A percentile compares a stretch with the other conserved stretches of the same genome.
Conservation (phyloP, 2,888 invertebrate species). For the Tenthredo scrophulariae region DNA sequence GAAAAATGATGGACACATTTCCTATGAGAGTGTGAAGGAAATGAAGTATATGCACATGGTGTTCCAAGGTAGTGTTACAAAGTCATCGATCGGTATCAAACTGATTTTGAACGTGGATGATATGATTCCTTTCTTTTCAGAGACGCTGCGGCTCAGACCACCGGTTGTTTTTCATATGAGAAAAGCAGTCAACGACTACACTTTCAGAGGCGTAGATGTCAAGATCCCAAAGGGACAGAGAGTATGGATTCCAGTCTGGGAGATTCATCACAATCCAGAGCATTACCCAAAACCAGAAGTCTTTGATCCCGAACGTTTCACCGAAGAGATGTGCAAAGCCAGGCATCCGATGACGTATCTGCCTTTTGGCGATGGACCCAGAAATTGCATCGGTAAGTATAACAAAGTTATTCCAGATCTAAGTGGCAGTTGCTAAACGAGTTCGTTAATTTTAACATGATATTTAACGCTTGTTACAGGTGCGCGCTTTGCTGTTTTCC, state of each 20-base stretch:
- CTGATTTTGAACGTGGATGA: not conserved
- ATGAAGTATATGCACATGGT: constrained; percentile 78
- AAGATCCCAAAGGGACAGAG: constrained; percentile 61
- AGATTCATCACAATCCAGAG: constrained; percentile 65
- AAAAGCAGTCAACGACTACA: constrained; percentile 67
- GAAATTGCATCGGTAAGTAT: constrained; percentile 72
- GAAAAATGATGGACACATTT: constrained; percentile 70
- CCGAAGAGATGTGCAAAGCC: constrained; percentile 59
- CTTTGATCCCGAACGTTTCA: constrained; percentile 71
- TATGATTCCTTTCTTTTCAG: constrained; percentile 65
- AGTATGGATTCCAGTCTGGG: constrained; percentile 63
- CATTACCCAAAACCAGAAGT: constrained; percentile 68
- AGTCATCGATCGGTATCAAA: not conserved
- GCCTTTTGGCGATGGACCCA: constrained; percentile 73
- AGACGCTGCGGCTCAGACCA: constrained; percentile 78
- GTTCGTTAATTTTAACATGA: not conserved
- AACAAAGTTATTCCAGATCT: not conserved
- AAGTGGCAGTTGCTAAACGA: not conserved
- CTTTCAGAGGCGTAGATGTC: constrained; percentile 64
- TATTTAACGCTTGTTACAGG: constrained; percentile 60
- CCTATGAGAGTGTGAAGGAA: constrained; percentile 74
- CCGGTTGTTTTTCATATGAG: constrained; percentile 72
- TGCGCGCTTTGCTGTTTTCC: constrained; percentile 69
- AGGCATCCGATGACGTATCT: constrained; percentile 67
- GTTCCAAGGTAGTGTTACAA: constrained; percentile 67